Evolutionary conservation across 2,113 vertebrate genomes (phyloP), one percentile per base, ranked within the genome.

Genomic region (Microtus richardsoni): DNA sequence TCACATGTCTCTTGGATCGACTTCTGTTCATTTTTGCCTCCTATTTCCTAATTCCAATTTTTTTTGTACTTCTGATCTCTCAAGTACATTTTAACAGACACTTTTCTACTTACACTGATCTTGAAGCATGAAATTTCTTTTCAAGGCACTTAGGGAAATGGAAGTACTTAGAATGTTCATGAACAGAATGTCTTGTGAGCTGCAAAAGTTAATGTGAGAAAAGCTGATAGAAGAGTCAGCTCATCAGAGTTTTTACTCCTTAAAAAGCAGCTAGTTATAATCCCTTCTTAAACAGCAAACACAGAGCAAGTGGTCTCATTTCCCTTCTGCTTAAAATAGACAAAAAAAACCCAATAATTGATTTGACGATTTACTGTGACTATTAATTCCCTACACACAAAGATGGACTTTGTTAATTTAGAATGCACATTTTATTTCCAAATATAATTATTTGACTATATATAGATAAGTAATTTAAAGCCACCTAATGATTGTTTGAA

Each of bases 391-490:
- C 58, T 92, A 88, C 54, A 77, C 71, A 86, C 58, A 83, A 90
- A 86, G 62, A 94, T 97, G 91, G 70, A 66, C 79, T 97, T 96
- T 91, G 60, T 92, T 94, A 93, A 97, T 92, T 96, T 96, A 93
- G 41, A 28, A 95, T 97, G 97, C 47, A 64, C 71, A 92, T 82
- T 97, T 97, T 97, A 91, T 95, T 97, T 95, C 68, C 0, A 0
- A 95, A 95, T 96, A 97, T 89, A 95, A 91, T 97, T 97, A 97
- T 89, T 82, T 95, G 39, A 96, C 83, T 97, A 88, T 95, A 91
- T 90, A 92, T 91, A 96, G 91, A 74, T 44, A 94, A 86, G 79
- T 85, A 96, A 94, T 90, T 95, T 94, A 96, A 96, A 92, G 33
- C 52, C 64, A 96, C 36, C 24, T 96, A 94, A 93, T 95, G 79